phyloP scores from a whole-genome alignment of 2,888 invertebrate genomes.

The Andrena hattorfiana region DNA sequence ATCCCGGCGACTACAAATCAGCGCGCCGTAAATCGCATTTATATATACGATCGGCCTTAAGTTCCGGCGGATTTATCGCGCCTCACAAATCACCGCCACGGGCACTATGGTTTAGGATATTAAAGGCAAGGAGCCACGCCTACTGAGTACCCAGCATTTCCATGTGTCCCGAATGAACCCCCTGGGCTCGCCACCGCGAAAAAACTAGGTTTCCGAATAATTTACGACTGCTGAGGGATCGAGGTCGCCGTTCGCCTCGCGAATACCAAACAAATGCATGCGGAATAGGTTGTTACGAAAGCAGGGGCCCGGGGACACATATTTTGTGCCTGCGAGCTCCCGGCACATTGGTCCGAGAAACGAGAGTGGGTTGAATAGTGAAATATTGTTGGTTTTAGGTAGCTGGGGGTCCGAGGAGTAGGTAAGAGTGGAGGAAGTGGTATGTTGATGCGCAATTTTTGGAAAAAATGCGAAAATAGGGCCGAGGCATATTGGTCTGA shows the following conservation, averaged over 20 bases:
- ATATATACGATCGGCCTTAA: constrained; percentile 45
- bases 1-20: constrained; percentile 43
- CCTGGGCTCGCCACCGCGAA: background rate
- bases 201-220: background rate
- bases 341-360: background rate
- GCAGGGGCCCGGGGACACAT: background rate
- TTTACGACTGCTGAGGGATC: background rate
- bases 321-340: background rate
- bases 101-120: constrained; percentile 46
- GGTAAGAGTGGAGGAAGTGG: no score
- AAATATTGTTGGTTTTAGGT: no score
- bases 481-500: no score
- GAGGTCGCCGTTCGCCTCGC: background rate
- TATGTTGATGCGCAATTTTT: no score
- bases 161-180: constrained; percentile 4
- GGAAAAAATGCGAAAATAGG: no score
- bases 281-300: background rate
- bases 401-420: no score
- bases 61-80: constrained; percentile 46
- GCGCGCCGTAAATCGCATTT: constrained; percentile 46
- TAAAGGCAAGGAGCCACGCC: constrained; percentile 30
- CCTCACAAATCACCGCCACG: constrained; percentile 38
- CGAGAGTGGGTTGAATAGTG: background rate
- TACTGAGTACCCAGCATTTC: background rate
- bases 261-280: background rate